These are phyloP conservation scores for Parnassius orleans DNA, from an alignment of 2,888 invertebrate species.

Conservation along the genomic window DNA sequence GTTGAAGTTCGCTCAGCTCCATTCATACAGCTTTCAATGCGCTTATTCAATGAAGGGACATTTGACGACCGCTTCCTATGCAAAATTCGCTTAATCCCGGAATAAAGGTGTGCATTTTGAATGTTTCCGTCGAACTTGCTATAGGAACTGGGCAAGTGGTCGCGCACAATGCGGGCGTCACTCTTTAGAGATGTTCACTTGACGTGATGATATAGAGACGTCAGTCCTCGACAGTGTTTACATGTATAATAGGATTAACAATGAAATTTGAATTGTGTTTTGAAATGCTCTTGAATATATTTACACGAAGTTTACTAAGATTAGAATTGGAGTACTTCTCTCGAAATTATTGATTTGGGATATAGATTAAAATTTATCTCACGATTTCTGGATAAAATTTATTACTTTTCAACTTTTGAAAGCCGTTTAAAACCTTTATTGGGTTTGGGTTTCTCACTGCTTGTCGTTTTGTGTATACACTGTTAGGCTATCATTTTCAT, in stretches of 20 bases:
- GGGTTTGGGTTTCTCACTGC: too few species aligned
- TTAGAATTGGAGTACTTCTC: slow-evolving; percentile 14
- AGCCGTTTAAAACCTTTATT: background rate
- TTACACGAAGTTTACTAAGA: slow-evolving; percentile 14
- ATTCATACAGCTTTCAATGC: slow-evolving; percentile 57
- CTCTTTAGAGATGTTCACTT: slow-evolving; percentile 65
- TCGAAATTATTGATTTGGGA: background rate
- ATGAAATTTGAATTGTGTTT: slow-evolving; percentile 47
- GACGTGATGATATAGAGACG: slow-evolving; percentile 50
- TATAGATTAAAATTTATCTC: background rate
- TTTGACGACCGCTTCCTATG: slow-evolving; percentile 76
- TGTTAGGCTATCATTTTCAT: too few species aligned
- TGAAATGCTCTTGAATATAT: slow-evolving; percentile 26
- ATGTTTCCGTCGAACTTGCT: slow-evolving; percentile 64
- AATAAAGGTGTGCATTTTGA: slow-evolving; percentile 66
- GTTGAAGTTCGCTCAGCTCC: slow-evolving; percentile 48
- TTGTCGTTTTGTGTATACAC: too few species aligned
- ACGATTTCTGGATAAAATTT: background rate
- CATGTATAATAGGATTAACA: slow-evolving; percentile 73
- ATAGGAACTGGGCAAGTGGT: slow-evolving; percentile 42
- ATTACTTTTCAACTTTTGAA: background rate
- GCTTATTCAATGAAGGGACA: slow-evolving; percentile 55
- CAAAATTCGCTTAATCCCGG: slow-evolving; percentile 76
- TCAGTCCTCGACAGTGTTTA: slow-evolving; percentile 63
- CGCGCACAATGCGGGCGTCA: slow-evolving; percentile 31